Evolutionary conservation across 2,113 vertebrate species (phyloP).

Genomic region (Mirounga angustirostris): DNA sequence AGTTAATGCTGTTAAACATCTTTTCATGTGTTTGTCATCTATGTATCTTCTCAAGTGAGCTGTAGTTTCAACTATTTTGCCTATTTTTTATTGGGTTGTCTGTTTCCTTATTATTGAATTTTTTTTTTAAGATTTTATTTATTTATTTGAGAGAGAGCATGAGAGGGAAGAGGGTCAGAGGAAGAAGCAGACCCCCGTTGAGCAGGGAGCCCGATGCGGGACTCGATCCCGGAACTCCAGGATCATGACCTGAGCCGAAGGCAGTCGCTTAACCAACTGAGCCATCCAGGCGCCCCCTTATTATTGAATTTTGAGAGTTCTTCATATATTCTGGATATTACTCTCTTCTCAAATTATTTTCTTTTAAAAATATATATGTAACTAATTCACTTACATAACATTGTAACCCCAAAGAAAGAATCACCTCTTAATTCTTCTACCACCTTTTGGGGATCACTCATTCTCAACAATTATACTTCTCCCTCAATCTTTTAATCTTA

Average conservation of each 20-base stretch:
- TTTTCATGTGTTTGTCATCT: not conserved
- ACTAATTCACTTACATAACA: not conserved
- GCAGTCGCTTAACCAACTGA: no score
- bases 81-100: not conserved
- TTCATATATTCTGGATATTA: not conserved
- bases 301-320: not conserved
- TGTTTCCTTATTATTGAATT: not conserved
- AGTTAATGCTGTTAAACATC: not conserved
- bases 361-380: not conserved
- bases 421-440: not conserved
- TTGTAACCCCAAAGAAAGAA: not conserved
- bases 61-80: not conserved
- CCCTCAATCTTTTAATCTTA: not conserved
- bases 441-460: not conserved
- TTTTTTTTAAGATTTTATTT: not conserved
- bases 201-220: no score
- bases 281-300: not conserved
- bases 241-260: no score
- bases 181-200: no score
- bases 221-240: no score
- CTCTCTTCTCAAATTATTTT: not conserved
- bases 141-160: no score
- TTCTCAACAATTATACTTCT: not conserved
- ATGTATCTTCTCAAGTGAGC: not conserved
- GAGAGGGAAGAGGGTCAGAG: no score